Percentiles rank a stretch among this genome's conserved stretches.
These are phyloP conservation scores for Micoletzkya japonica DNA, from an alignment of 2,888 invertebrate genomes.

Conservation along the genomic window DNA sequence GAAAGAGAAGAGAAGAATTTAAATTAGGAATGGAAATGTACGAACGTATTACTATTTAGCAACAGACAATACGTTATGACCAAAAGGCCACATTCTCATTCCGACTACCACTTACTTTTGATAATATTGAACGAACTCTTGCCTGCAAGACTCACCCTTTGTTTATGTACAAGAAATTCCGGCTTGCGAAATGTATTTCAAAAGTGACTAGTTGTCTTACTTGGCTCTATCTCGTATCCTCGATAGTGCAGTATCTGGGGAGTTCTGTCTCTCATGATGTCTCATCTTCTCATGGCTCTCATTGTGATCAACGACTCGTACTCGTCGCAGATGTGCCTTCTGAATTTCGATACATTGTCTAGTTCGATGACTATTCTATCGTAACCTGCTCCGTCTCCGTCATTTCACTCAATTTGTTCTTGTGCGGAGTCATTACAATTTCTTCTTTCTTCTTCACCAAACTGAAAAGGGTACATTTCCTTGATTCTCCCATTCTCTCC, in stretches of 20 bases:
- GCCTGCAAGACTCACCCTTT: slow-evolving; percentile 4
- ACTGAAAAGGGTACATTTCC: slow-evolving; percentile 38
- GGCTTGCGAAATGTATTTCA: neutral
- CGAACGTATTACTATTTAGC: too few species aligned
- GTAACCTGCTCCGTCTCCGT: slow-evolving; percentile 41
- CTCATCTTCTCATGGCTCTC: slow-evolving; percentile 32
- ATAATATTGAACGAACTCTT: slow-evolving; percentile 29
- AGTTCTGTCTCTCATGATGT: slow-evolving; percentile 42
- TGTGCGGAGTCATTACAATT: slow-evolving; percentile 61
- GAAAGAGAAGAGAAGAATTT: too few species aligned
- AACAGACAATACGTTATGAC: neutral
- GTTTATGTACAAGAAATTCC: neutral
- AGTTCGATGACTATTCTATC: neutral
- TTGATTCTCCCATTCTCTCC: slow-evolving; percentile 4
- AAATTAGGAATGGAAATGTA: too few species aligned
- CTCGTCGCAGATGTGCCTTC: slow-evolving; percentile 47
- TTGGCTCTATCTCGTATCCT: slow-evolving; percentile 42
- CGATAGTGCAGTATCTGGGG: slow-evolving; percentile 44
- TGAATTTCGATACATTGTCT: slow-evolving; percentile 21
- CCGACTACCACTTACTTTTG: slow-evolving; percentile 20
- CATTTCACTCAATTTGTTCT: slow-evolving; percentile 54
- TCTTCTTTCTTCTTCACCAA: slow-evolving; percentile 50
- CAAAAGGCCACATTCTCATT: neutral
- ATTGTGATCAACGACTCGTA: slow-evolving; percentile 55
- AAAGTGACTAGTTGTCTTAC: slow-evolving; percentile 28